Base-by-base conservation (phyloP, 2,797 vertebrate species). In the Bucorvus abyssinicus region DNA sequence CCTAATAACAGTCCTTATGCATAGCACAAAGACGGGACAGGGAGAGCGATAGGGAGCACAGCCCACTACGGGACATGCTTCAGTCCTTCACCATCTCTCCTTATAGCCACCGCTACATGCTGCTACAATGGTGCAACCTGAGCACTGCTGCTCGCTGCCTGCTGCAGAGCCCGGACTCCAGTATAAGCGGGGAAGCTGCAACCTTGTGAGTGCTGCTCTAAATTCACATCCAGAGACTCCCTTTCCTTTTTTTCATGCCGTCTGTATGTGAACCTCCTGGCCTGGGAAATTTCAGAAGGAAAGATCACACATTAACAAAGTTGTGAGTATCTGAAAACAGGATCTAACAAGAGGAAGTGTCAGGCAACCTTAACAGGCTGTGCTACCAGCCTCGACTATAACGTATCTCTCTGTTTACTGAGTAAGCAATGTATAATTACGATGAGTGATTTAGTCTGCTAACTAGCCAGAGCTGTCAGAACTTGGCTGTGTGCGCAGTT, bases 401-500 rank as follows among this genome's bases (percentile, higher is more conserved):
- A 49, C 36, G 38, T 71, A 16, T 50, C 60, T 49, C 49, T 78
- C 45, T 91, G 50, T 78, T 95, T 83, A 71, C 47, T 61, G 77
- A 76, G 50, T 44, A 81, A 71, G 32, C 78, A 60, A 50, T 47
- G 27, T 44, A 47, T 75, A 93, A 90, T 91, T 75, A 69, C 7
- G 57, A 80, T 55, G 80, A 91, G 82, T 84, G 87, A 91, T 86
- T 93, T 69, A 71, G 65, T 23, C 61, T 92, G 55, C 59, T 86
- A 82, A 81, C 64, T 55, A 94, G 84, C 85, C 87, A 95, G 87
- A 84, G 55, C 82, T 94, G 85, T 90, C 91, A 93, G 82, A 94
- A 93, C 27, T 94, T 93, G 85, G 73, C 87, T 95, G 38, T 50
- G 73, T 88, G 49, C 55, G 53, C 34, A 84, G 65, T 4, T 92